Evolutionary conservation across 2,888 invertebrate genomes (phyloP), one percentile per base, ranked within the genome.

Genomic region (Phaonia tiefii): DNA sequence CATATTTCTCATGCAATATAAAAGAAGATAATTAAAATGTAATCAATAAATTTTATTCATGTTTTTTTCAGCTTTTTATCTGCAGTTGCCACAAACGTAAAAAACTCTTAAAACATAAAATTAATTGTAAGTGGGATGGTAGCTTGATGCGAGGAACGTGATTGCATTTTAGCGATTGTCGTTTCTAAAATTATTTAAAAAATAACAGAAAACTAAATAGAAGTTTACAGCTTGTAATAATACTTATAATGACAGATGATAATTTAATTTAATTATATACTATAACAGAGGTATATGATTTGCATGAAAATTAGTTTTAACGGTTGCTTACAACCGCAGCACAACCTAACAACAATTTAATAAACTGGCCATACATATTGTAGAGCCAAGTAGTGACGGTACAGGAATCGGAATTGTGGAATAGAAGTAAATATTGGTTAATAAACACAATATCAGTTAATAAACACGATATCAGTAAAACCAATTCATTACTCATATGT

Each of bases 1-100:
- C n/a, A n/a, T n/a, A n/a, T n/a, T n/a, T n/a, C n/a, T n/a, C n/a
- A n/a, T n/a, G 37, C 20, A 69, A 22, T 11, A 37, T 56, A 72
- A n/a, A 39, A 67, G 26, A 31, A n/a, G 25, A 49, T 60, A 51
- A 60, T 72, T 77, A 42, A 60, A 58, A 60, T 60, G 42, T 67
- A 22, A 67, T 77, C 65, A 39, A 67, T 31, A 70, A 54, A 17
- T 54, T 22, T 42, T 11, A 42, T 70, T 31, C n/a, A 17, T 22
- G 20, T 20, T 13, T 13, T 60, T 5, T 26, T 39, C 17, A 22
- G 31, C 63, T 15, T 54, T 15, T 22, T 22, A 39, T 15, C 46
- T 20, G n/a, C 13, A 17, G 25, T 56, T 54, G 22, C 37, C 46
- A 25, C 13, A 39, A 22, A 7, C n/a, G n/a, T n/a, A n/a, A 39